phyloP scores from a whole-genome alignment of 2,797 vertebrate genomes.

The Heliangelus exortis region DNA sequence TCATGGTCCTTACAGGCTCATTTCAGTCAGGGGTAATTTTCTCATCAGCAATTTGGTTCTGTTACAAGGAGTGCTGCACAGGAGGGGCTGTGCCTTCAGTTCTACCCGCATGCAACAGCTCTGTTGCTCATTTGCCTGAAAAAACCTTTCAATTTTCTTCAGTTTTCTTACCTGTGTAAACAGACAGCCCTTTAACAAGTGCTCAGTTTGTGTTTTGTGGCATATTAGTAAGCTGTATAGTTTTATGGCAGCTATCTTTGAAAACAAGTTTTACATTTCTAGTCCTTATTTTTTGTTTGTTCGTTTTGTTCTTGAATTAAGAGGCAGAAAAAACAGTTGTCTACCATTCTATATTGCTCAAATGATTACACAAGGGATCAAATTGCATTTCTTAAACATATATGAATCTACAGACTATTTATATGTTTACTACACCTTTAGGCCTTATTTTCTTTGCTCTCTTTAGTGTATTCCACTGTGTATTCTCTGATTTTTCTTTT shows the following conservation, averaged over 20 bases:
- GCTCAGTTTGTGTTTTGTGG: not conserved
- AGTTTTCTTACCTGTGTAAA: not conserved
- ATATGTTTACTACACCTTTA: not conserved
- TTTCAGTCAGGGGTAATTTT: not conserved
- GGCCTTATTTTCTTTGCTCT: not conserved
- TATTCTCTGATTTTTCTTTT: not conserved
- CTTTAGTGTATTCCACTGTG: not conserved
- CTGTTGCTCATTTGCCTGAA: not conserved
- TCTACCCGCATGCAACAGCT: rapidly evolving
- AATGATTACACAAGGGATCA: not conserved
- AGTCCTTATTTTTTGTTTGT: not conserved
- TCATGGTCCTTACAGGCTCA: not conserved
- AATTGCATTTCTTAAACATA: not conserved
- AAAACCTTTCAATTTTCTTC: not conserved
- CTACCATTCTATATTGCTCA: not conserved
- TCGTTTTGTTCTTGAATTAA: not conserved
- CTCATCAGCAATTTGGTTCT: not conserved
- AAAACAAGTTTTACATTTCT: not conserved
- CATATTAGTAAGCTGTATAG: not conserved
- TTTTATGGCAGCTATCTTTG: not conserved
- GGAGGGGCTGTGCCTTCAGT: not conserved
- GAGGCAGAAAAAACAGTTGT: not conserved
- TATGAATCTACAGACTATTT: not conserved
- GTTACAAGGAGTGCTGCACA: not conserved
- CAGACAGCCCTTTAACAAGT: not conserved